Conservation (phyloP, 2,888 invertebrate species). For the Aradus depressus region DNA sequence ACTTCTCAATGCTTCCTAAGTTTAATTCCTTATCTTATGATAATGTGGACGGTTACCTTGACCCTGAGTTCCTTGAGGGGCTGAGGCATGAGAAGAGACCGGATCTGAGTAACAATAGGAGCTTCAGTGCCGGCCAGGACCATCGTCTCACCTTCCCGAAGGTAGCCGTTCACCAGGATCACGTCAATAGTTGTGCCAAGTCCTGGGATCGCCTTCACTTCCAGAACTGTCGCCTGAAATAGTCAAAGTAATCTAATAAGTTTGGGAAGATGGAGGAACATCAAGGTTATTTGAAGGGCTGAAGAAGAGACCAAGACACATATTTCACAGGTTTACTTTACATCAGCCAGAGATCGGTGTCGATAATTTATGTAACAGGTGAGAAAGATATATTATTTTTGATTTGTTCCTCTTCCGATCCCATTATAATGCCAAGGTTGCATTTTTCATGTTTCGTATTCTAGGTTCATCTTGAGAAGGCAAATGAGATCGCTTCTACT, state of each 20-base stretch:
- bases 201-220: constrained; percentile 91
- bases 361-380: too few species aligned
- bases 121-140: constrained; percentile 96
- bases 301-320: neutral
- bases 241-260: neutral
- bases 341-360: too few species aligned
- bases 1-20: too few species aligned
- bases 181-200: constrained; percentile 98
- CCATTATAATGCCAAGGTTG: too few species aligned
- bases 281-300: neutral
- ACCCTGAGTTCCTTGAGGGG: constrained; percentile 95
- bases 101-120: constrained; percentile 92
- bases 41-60: constrained; percentile 49
- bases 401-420: too few species aligned
- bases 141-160: constrained; percentile 87
- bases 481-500: too few species aligned
- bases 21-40: too few species aligned
- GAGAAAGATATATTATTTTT: too few species aligned
- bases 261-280: neutral
- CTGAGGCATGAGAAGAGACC: constrained; percentile 94
- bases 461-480: too few species aligned
- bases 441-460: too few species aligned
- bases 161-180: constrained; percentile 91
- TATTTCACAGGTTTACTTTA: too few species aligned
- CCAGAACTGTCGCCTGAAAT: constrained; percentile 39